These are phyloP conservation scores for Sigmodon hispidus DNA, from an alignment of 2,113 vertebrate genomes.

Conservation along the genomic window DNA sequence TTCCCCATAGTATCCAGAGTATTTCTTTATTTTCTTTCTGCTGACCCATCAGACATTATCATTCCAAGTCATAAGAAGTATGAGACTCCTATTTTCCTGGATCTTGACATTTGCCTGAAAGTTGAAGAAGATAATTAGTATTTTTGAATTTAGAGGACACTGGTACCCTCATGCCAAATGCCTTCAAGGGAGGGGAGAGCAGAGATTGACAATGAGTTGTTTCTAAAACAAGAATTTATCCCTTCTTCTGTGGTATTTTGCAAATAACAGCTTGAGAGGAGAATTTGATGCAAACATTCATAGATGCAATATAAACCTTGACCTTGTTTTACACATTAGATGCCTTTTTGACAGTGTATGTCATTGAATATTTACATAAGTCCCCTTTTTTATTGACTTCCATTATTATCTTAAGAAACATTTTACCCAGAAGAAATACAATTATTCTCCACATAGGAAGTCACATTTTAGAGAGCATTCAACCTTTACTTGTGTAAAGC, in stretches of 20 bases:
- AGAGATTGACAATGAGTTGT: constrained; percentile 42
- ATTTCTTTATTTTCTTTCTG: not conserved
- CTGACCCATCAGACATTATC: not conserved
- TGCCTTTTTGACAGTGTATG: constrained; percentile 2
- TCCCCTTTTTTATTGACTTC: constrained; percentile 69
- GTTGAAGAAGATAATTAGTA: constrained; percentile 46
- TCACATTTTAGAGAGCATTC: constrained; percentile 73
- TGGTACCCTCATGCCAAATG: not conserved
- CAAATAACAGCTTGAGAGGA: constrained; percentile 55
- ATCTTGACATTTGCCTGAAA: not conserved
- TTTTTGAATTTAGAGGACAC: constrained; percentile 18
- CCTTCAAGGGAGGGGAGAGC: not conserved
- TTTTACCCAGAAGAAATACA: constrained; percentile 53
- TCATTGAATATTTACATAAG: constrained; percentile 64
- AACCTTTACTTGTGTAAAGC: constrained; percentile 29
- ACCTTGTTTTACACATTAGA: constrained; percentile 57
- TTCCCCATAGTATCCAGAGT: not conserved
- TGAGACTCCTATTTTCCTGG: not conserved
- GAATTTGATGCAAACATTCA: constrained; percentile 51
- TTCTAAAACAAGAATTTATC: constrained; percentile 47
- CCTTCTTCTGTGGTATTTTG: constrained; percentile 18
- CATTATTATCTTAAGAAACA: constrained; percentile 74
- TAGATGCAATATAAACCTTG: constrained; percentile 41
- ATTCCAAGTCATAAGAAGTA: constrained; percentile 23
- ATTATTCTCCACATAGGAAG: constrained; percentile 59